A percentile compares a stretch with the other conserved stretches of the same genome.
Conservation (phyloP, 2,797 vertebrate species). For the Anabacerthia variegaticeps region DNA sequence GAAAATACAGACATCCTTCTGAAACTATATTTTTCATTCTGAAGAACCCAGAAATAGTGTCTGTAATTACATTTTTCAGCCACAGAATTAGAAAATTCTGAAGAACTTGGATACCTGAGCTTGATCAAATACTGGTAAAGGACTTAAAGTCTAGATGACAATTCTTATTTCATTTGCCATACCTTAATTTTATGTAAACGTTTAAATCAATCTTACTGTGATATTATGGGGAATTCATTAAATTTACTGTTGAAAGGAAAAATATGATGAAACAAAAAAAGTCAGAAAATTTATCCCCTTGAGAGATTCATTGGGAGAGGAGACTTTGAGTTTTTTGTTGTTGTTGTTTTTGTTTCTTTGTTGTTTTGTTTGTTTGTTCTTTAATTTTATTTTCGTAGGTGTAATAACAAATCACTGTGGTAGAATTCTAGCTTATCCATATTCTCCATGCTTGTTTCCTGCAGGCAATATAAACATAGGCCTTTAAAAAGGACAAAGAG, state of each 20-base stretch:
- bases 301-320: not conserved
- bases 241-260: not conserved
- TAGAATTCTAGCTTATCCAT: not conserved
- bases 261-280: not conserved
- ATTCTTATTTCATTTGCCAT: not conserved
- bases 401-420: accelerated
- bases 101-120: not conserved
- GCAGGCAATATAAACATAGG: not conserved
- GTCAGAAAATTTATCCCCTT: not conserved
- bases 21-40: not conserved
- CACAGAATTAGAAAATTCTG: not conserved
- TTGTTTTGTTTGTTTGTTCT: not conserved
- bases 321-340: not conserved
- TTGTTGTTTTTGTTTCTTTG: too few relatives aligned
- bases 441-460: not conserved
- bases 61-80: not conserved
- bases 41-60: not conserved
- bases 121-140: not conserved
- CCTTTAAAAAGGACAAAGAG: not conserved
- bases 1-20: not conserved
- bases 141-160: not conserved
- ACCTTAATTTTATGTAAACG: not conserved
- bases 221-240: not conserved
- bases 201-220: not conserved
- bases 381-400: not conserved